phyloP scores from a whole-genome alignment of 1,140 invertebrate species.

The Parapsyche elsis region DNA sequence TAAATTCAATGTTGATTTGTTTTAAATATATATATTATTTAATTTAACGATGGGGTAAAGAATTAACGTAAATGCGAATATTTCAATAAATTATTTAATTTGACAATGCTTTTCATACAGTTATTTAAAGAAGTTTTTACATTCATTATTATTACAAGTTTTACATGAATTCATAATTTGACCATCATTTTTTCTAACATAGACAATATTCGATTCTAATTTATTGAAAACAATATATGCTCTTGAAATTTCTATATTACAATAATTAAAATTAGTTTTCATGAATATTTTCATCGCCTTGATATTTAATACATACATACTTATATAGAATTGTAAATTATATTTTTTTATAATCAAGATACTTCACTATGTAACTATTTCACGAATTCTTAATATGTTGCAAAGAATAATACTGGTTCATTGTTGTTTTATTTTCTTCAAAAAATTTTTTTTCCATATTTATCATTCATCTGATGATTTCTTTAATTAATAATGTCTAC shows the following conservation, averaged over 20 bases:
- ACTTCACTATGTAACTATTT: no score
- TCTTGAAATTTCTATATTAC: slow-evolving; percentile 11
- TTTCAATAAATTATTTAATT: slow-evolving; percentile 19
- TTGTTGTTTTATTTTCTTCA: no score
- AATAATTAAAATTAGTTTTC: neutral
- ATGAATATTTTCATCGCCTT: neutral
- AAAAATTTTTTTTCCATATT: no score
- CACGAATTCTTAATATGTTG: no score
- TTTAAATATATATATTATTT: neutral
- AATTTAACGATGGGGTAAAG: neutral
- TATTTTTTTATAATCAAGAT: no score
- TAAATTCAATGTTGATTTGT: no score
- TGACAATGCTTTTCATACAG: slow-evolving; percentile 9
- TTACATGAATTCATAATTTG: slow-evolving; percentile 14
- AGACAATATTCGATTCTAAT: slow-evolving; percentile 8
- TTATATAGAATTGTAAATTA: no score
- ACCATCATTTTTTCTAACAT: slow-evolving; percentile 9
- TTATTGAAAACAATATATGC: neutral
- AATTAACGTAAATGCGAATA: neutral
- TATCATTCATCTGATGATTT: no score
- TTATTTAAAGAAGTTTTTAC: slow-evolving; percentile 4
- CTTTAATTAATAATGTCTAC: no score
- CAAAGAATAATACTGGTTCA: no score
- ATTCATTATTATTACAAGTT: slow-evolving; percentile 4
- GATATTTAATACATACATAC: no score